phyloP scores from a whole-genome alignment of 2,113 vertebrate species.

The Balaenoptera acutorostrata region DNA sequence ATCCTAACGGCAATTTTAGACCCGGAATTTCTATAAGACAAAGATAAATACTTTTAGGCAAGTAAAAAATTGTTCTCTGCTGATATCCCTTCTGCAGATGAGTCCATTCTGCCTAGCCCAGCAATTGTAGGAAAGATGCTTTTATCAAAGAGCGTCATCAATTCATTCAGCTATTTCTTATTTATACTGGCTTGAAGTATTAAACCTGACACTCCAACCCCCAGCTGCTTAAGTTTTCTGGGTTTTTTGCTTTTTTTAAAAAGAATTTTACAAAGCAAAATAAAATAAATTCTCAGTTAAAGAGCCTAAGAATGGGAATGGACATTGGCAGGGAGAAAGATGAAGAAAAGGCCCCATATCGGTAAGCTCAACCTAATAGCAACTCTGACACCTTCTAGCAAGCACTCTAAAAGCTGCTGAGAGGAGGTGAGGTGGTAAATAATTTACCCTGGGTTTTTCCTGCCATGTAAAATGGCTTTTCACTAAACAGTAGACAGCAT shows the following conservation, averaged over 20 bases:
- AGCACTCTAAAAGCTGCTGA: background rate
- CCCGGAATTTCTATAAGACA: background rate
- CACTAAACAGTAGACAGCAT: background rate
- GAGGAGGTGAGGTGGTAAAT: rapidly evolving
- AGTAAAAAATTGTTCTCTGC: slow-evolving; percentile 29
- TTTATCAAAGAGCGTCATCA: background rate
- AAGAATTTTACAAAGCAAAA: background rate
- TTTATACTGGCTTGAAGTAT: background rate
- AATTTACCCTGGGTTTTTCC: background rate
- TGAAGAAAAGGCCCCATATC: rapidly evolving
- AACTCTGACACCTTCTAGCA: background rate
- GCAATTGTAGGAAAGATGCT: background rate
- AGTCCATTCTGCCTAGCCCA: background rate
- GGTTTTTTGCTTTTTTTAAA: background rate
- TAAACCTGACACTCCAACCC: background rate
- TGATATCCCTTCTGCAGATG: background rate
- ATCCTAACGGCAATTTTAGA: slow-evolving; percentile 45
- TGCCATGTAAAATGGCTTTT: background rate
- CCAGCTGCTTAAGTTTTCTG: background rate
- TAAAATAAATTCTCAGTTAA: background rate
- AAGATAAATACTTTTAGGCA: slow-evolving; percentile 48
- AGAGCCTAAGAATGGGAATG: background rate
- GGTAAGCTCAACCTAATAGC: rapidly evolving
- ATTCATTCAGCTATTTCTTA: background rate
- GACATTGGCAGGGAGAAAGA: background rate